Conservation (phyloP, 2,888 invertebrate species). For the Hylaea fasciaria region DNA sequence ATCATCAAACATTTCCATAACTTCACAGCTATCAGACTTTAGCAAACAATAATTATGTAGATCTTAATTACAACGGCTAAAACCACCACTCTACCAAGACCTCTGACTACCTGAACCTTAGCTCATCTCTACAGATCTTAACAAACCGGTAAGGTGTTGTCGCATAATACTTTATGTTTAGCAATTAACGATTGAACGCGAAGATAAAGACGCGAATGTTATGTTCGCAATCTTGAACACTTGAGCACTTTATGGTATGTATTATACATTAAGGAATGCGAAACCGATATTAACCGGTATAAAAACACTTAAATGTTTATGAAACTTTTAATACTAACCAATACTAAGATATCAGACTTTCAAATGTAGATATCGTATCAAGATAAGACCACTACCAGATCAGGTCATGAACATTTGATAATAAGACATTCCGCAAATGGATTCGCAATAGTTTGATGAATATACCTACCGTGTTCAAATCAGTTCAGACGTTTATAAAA, state of each 20-base stretch:
- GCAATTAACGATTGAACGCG: constrained; percentile 43
- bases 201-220: constrained; percentile 40
- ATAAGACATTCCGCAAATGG: too few species aligned
- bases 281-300: not conserved
- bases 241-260: constrained; percentile 30
- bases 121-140: constrained; percentile 12
- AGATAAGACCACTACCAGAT: too few species aligned
- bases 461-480: too few species aligned
- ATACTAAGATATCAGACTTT: too few species aligned
- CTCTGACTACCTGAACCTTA: constrained; percentile 2
- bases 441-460: too few species aligned
- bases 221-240: constrained; percentile 36
- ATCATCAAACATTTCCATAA: constrained; percentile 5
- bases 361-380: too few species aligned
- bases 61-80: constrained; percentile 14
- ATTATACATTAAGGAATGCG: not conserved
- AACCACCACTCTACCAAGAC: constrained; percentile 12
- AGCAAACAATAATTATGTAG: constrained; percentile 17
- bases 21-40: constrained; percentile 9
- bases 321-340: too few species aligned
- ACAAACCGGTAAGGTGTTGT: constrained; percentile 30
- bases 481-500: too few species aligned
- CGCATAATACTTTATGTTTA: constrained; percentile 41
- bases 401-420: too few species aligned
- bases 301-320: not conserved